phyloP scores from a whole-genome alignment of 2,113 vertebrate species.

The Hemibagrus wyckioides region DNA sequence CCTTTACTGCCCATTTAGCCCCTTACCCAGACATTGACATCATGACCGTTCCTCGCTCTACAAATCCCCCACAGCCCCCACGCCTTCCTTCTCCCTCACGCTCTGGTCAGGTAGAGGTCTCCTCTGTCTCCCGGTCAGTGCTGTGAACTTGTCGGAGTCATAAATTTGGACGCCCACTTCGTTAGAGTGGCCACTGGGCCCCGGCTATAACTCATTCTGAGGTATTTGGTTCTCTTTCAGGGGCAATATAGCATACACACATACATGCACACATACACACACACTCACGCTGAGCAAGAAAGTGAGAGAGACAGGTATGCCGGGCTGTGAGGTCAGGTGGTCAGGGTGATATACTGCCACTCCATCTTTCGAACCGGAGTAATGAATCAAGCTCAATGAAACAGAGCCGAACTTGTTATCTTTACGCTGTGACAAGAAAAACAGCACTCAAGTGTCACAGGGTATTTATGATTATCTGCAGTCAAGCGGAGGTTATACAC shows the following conservation, averaged over 20 bases:
- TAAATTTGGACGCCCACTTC: slow-evolving; percentile 52
- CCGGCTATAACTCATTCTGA: slow-evolving; percentile 49
- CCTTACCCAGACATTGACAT: slow-evolving; percentile 44
- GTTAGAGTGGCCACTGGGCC: slow-evolving; percentile 46
- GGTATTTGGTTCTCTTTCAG: slow-evolving; percentile 48
- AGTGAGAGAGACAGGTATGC: slow-evolving; percentile 57
- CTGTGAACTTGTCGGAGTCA: slow-evolving; percentile 50
- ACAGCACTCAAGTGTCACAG: slow-evolving; percentile 67
- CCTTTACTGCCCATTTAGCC: slow-evolving; percentile 18
- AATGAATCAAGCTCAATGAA: slow-evolving; percentile 72
- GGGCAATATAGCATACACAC: slow-evolving; percentile 42
- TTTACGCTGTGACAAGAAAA: slow-evolving; percentile 69
- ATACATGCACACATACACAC: slow-evolving; percentile 5
- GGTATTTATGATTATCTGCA: slow-evolving; percentile 74
- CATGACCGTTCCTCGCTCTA: slow-evolving; percentile 7
- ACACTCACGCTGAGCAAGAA: slow-evolving; percentile 40
- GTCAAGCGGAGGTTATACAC: slow-evolving; percentile 72
- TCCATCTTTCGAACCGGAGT: slow-evolving; percentile 63
- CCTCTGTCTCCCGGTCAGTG: slow-evolving; percentile 46
- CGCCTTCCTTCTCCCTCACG: slow-evolving; percentile 59
- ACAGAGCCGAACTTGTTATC: slow-evolving; percentile 72
- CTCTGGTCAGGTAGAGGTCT: slow-evolving; percentile 56
- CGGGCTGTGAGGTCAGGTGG: slow-evolving; percentile 52
- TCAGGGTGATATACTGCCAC: slow-evolving; percentile 61
- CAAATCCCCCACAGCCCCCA: slow-evolving; percentile 21